Percentiles rank a stretch among this genome's conserved stretches.
Evolutionary conservation across 2,797 vertebrate species (phyloP).

Genomic region (Hyperoplus immaculatus): DNA sequence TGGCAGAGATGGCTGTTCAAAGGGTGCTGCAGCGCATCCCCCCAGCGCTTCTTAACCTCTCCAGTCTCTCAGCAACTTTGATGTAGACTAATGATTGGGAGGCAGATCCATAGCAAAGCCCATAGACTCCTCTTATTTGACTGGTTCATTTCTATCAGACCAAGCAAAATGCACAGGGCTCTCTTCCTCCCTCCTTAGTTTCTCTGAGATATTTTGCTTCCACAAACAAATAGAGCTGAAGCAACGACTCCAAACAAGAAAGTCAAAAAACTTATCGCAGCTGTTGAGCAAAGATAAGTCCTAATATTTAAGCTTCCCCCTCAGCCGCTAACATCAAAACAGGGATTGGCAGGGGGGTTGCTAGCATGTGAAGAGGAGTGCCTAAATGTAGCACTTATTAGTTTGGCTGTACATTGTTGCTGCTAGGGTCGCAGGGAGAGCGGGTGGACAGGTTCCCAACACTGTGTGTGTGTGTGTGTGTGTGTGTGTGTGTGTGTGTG

Average conservation of each 20-base stretch:
- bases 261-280: constrained; percentile 78
- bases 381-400: constrained; percentile 73
- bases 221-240: constrained; percentile 70
- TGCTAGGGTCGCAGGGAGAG: constrained; percentile 73
- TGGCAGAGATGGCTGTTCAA: constrained; percentile 79
- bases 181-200: constrained; percentile 31
- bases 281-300: constrained; percentile 81
- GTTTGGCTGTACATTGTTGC: constrained; percentile 72
- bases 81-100: constrained; percentile 81
- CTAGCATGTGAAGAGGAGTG: constrained; percentile 70
- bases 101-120: constrained; percentile 61
- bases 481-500: neutral
- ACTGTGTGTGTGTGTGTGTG: constrained; percentile 58
- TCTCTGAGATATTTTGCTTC: constrained; percentile 60
- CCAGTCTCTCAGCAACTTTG: constrained; percentile 77
- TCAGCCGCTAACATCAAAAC: constrained; percentile 81
- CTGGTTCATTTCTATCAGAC: constrained; percentile 67
- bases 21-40: constrained; percentile 67
- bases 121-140: constrained; percentile 63
- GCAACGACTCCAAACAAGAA: constrained; percentile 70
- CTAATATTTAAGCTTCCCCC: constrained; percentile 81
- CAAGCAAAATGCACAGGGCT: constrained; percentile 37
- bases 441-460: constrained; percentile 75
- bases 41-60: constrained; percentile 77
- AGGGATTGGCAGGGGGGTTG: constrained; percentile 66